Conservation (phyloP, 92 coral and sea anemone genomes). For the Umimayanthus kanabou region DNA sequence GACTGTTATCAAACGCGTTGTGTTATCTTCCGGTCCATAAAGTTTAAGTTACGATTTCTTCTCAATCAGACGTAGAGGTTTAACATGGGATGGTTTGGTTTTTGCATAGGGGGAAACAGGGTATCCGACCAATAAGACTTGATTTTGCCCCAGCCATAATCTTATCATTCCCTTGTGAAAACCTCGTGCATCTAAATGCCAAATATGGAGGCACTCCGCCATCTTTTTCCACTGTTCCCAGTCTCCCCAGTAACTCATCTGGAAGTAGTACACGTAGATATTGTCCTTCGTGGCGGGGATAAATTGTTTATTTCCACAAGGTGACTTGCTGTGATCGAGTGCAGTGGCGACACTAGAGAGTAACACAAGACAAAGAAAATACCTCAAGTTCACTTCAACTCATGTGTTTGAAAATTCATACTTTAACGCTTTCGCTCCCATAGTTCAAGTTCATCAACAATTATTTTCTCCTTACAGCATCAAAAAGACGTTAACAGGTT, state of each 20-base stretch:
- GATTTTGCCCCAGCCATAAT: conserved; percentile 19
- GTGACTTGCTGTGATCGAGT: conserved; percentile 34
- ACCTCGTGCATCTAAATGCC: conserved; percentile 36
- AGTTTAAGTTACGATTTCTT: not conserved
- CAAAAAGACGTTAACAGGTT: too few relatives aligned
- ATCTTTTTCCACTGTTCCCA: conserved; percentile 20
- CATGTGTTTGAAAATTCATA: too few relatives aligned
- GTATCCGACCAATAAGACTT: conserved; percentile 26
- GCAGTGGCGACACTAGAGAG: conserved; percentile 13
- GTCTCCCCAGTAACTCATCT: conserved; percentile 37
- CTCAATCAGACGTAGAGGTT: conserved; percentile 8
- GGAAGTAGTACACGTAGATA: conserved; percentile 39
- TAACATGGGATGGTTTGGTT: conserved; percentile 24
- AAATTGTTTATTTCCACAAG: conserved; percentile 14
- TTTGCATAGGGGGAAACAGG: conserved; percentile 26
- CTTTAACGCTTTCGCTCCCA: too few relatives aligned
- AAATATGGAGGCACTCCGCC: conserved; percentile 37
- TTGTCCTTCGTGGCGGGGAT: conserved; percentile 23
- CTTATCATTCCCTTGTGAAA: conserved; percentile 37
- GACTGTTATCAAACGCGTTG: not conserved
- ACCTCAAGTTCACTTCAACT: not conserved
- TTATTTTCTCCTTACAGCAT: too few relatives aligned
- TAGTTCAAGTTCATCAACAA: too few relatives aligned
- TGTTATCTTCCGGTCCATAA: not conserved
- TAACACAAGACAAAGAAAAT: not conserved